Evolutionary conservation across 2,113 vertebrate genomes (phyloP), one percentile per base, ranked within the genome.

Genomic region (Anhinga rufa): DNA sequence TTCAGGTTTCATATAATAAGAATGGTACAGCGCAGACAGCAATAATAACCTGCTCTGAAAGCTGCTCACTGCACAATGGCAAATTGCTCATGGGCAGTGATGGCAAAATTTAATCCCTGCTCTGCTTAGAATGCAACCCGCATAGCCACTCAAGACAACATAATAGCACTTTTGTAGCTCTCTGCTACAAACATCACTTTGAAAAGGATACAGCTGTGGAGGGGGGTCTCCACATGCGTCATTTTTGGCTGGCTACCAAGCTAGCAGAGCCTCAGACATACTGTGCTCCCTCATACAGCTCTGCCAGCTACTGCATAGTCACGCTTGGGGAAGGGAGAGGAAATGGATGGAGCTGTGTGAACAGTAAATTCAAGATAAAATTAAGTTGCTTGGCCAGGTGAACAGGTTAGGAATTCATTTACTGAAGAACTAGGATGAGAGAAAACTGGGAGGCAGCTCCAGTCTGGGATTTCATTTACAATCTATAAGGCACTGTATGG

Each of bases 151-250:
- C 97, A 95, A 97, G 97, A 95, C 91, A 95, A 88, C 95, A 96
- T 92, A 97, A 97, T 96, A 94, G 96, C 95, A 92, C 97, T 97
- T 97, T 86, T 96, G 96, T 95, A 96, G 94, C 91, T 96, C 95
- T 95, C 92, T 74, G 87, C 97, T 95, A 66, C 95, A 96, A 97
- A 96, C 93, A 97, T 60, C 91, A 57, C 91, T 95, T 91, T 96
- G 96, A 96, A 97, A 97, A 97, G 91, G 94, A 95, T 95, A 97
- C 96, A 96, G 94, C 97, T 97, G 95, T 82, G 91, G 92, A 93
- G 91, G 87, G 96, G 94, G 95, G 94, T 88, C 96, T 97, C 97
- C 94, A 83, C 84, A 44, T 86, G 97, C 78, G 7, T 95, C 95
- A 91, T 48, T 96, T 95, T 74, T 97, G 97, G 97, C 94, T 52